Base-by-base conservation (phyloP, 2,888 invertebrate genomes). In the Lasioglossum morio region DNA sequence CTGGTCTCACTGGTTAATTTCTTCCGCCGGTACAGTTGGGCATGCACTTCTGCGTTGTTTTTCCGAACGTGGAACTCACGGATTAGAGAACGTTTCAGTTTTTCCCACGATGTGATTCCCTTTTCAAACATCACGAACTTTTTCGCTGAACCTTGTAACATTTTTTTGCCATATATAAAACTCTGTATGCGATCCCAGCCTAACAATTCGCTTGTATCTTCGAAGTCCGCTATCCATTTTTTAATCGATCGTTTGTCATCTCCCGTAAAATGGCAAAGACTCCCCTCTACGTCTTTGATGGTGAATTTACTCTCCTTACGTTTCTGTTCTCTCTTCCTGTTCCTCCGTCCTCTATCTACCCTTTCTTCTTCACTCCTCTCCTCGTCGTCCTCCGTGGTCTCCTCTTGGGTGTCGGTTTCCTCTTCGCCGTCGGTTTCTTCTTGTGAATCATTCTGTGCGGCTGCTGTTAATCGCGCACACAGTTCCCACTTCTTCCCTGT, bases 151-250 rank as follows among this genome's bases (percentile, higher is more conserved):
- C 88, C 87, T 37, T 70, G 57, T 14, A 90, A 57, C 81, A 91
- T 76, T 1, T 78, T 74, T 75, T 88, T 86, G 1, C 79, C 87
- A 63, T 88, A 91, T 8, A 89, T 85, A 8, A 89, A 37, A 46
- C 81, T 90, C 23, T 90, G 1, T 2, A 88, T 16, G 8, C 87
- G 77, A 14, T 79, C 57, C 90, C 89, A 91, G 12, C 89, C 87
- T 14, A 87, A 82, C 3, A 90, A 40, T 4, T 48, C 70, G 14
- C 84, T 85, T 63, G 84, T 83, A 37, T 85, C 88, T 75, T 91
- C 89, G 63, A 91, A 90, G 8, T 90, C 85, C 19, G 81, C 66
- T 12, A 90, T 27, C 90, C 89, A 91, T 34, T 82, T 78, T 27
- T 72, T n/a, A 2, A 89, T 40, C 7, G 27, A 75, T 40, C 73